Evolutionary conservation across 2,888 invertebrate genomes (phyloP), one percentile per base, ranked within the genome.

Genomic region (Apodemia duryi): DNA sequence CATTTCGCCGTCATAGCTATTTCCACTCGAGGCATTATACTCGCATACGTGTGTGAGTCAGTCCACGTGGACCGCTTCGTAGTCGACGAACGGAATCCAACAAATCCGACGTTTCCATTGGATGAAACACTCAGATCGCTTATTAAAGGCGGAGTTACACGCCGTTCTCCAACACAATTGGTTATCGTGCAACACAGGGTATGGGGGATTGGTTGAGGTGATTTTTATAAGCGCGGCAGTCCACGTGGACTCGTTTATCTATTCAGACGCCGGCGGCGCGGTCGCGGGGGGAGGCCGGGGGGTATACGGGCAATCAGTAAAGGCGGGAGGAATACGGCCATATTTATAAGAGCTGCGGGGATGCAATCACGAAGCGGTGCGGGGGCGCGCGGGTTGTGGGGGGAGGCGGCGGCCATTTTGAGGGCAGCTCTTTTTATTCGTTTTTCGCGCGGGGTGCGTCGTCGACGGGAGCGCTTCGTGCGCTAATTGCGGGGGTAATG

Each of bases 391-490:
- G 83, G 86, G 86, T 76, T 83, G 78, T 75, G 86, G 88, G 86
- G 85, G 84, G 86, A 84, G 88, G 88, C 93, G 94, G 94, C 94
- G 94, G 94, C 94, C 94, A 94, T 94, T 94, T 94, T 94, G 94
- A 94, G 94, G 94, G 94, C 93, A 93, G 94, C 93, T 94, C 94
- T 93, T 92, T 92, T 92, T 91, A 90, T 93, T 93, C 91, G 92
- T 91, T 91, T 92, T 90, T 89, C 88, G 91, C 89, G 90, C 89
- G 88, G 90, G 91, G 89, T 88, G 89, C 89, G 91, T 88, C 86
- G 88, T 82, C 86, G 88, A 83, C 86, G 86, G 87, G 87, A 85
- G 87, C 86, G 82, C 88, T 86, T 85, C 86, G 88, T 84, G 90
- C 91, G 90, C 91, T 91, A 91, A 91, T 91, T 91, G 91, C 91